Percentiles rank a stretch among this genome's conserved stretches.
Conservation (phyloP, 2,888 invertebrate species). For the Cataglyphis livida region DNA sequence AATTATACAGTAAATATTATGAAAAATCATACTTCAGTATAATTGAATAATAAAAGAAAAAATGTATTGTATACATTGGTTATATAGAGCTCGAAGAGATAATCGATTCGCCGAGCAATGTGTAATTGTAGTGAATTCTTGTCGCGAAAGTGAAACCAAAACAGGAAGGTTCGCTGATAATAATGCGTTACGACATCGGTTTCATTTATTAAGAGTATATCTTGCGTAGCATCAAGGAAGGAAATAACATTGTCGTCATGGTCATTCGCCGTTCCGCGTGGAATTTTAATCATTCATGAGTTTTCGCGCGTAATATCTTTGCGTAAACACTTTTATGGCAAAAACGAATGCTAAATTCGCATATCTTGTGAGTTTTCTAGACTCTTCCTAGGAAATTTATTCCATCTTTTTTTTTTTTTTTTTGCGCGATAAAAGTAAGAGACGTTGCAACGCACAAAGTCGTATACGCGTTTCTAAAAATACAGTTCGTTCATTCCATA, state of each 20-base stretch:
- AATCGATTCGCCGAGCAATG: conserved; percentile 13
- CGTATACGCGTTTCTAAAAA: neutral
- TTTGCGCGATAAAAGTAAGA: no score
- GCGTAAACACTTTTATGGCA: conserved; percentile 1
- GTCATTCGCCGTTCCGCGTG: conserved; percentile 8
- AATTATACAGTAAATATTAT: neutral
- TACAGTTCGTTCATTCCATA: neutral
- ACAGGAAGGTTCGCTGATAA: conserved; percentile 27
- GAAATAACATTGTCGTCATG: conserved; percentile 22
- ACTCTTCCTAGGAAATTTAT: neutral
- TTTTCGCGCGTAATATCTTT: conserved; percentile 30
- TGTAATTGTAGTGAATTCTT: conserved; percentile 21
- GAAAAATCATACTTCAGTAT: neutral
- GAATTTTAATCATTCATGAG: conserved; percentile 47
- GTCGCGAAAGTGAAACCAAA: conserved; percentile 45
- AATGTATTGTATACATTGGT: neutral
- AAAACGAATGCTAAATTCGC: neutral
- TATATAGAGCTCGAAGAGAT: neutral
- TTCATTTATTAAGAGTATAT: conserved; percentile 23
- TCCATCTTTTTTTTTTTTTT: neutral
- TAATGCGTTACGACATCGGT: conserved; percentile 36
- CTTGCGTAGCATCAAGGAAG: conserved; percentile 37
- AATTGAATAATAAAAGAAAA: neutral
- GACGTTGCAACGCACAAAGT: neutral
- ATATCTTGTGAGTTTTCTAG: neutral